Evolutionary conservation across 2,797 vertebrate genomes (phyloP).

Genomic region (Crax fasciolata): DNA sequence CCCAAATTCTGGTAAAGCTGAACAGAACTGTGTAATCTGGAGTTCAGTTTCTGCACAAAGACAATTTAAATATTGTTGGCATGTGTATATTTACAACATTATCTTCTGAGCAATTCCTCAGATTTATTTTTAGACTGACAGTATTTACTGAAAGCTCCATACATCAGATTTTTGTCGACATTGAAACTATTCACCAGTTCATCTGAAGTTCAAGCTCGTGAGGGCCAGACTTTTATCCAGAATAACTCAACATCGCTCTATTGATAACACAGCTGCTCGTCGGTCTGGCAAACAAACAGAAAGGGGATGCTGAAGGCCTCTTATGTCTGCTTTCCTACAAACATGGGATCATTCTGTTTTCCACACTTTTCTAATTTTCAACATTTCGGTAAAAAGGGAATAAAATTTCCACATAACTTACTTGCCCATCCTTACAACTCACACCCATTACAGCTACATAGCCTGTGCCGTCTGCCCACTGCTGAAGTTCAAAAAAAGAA

Average conservation of each 20-base stretch:
- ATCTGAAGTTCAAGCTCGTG: background rate
- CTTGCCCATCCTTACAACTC: background rate
- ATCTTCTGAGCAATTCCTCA: slow-evolving; percentile 30
- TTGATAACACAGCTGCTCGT: background rate
- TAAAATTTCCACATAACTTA: background rate
- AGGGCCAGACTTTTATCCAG: background rate
- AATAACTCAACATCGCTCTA: background rate
- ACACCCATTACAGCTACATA: background rate
- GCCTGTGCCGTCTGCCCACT: background rate
- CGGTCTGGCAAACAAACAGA: background rate
- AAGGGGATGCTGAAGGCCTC: background rate
- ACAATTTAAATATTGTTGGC: slow-evolving; percentile 26
- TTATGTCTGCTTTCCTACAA: slow-evolving; percentile 2
- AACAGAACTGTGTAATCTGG: background rate
- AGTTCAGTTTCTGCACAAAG: slow-evolving; percentile 44
- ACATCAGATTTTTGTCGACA: background rate
- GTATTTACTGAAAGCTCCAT: slow-evolving; percentile 11
- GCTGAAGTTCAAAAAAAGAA: background rate
- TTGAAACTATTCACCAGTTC: background rate
- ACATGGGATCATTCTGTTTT: background rate
- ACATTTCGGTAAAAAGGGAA: background rate
- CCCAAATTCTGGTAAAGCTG: slow-evolving; percentile 1
- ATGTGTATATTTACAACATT: background rate
- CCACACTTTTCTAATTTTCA: background rate
- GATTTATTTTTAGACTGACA: slow-evolving; percentile 31